Evolutionary conservation across 1,140 invertebrate species (phyloP).

Genomic region (Drosophila chauvacae): DNA sequence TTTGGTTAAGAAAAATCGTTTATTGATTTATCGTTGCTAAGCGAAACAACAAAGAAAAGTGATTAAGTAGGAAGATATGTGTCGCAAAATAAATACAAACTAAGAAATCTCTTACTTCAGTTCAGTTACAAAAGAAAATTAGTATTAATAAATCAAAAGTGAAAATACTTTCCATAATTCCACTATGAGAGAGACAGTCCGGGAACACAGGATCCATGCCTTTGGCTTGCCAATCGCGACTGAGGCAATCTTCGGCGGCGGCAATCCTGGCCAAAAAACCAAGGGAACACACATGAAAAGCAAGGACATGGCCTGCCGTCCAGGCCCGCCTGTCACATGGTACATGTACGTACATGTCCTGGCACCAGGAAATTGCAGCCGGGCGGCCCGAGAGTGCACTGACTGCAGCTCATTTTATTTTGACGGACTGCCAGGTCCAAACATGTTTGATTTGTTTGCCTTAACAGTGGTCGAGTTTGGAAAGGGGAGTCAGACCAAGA

Average conservation of each 20-base stretch:
- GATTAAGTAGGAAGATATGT: neutral
- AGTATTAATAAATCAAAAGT: neutral
- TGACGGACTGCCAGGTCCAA: slow-evolving; percentile 41
- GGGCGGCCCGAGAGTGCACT: neutral
- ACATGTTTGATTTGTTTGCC: slow-evolving; percentile 33
- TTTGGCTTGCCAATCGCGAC: slow-evolving; percentile 35
- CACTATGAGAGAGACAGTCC: neutral
- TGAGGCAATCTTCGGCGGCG: slow-evolving; percentile 11
- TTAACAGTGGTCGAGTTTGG: slow-evolving; percentile 14
- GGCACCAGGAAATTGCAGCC: slow-evolving; percentile 22
- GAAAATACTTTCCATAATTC: neutral
- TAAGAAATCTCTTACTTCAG: neutral
- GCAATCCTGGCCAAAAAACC: slow-evolving; percentile 9
- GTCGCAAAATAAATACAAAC: neutral
- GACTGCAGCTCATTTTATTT: slow-evolving; percentile 9
- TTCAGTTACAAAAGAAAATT: fast-evolving
- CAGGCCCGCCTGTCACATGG: slow-evolving; percentile 7
- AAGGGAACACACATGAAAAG: neutral
- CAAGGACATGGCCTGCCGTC: slow-evolving; percentile 10
- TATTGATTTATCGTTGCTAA: slow-evolving; percentile 11
- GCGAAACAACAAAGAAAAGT: neutral
- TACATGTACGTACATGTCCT: slow-evolving; percentile 2
- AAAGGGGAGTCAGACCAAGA: neutral
- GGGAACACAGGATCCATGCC: slow-evolving; percentile 6
- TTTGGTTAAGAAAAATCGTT: neutral